Conservation (phyloP, 2,797 vertebrate species). For the Steatocranus sp. region DNA sequence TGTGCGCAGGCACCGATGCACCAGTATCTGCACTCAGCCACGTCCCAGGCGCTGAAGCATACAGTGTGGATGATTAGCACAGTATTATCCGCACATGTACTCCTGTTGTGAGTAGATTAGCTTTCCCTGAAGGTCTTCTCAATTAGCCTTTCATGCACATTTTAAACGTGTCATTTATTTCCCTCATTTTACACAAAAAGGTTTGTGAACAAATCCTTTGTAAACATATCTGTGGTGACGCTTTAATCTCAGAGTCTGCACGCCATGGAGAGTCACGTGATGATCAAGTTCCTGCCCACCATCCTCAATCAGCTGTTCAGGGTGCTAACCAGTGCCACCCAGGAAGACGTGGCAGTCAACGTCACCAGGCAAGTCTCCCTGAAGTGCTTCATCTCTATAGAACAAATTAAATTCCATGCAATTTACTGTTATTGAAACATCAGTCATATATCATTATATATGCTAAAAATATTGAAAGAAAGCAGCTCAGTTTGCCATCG, state of each 20-base stretch:
- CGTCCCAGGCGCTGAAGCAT: slow-evolving; percentile 1
- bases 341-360: slow-evolving; percentile 94
- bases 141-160: not conserved
- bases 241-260: slow-evolving; percentile 84
- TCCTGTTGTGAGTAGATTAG: slow-evolving; percentile 13
- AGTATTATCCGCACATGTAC: not conserved
- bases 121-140: not conserved
- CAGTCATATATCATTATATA: not conserved
- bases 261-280: slow-evolving; percentile 95
- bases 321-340: slow-evolving; percentile 88
- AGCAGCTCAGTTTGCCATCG: not conserved
- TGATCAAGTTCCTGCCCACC: slow-evolving; percentile 97
- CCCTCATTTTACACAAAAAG: not conserved
- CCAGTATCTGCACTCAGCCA: not conserved
- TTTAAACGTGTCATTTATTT: not conserved
- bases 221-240: not conserved
- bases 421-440: not conserved
- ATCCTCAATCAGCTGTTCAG: slow-evolving; percentile 92
- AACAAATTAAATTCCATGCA: not conserved
- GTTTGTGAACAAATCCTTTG: not conserved
- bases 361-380: slow-evolving; percentile 83
- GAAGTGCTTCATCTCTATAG: not conserved
- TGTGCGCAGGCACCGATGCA: not conserved
- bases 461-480: not conserved
- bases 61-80: slow-evolving; percentile 1